phyloP scores from a whole-genome alignment of 2,113 vertebrate genomes.

The Atherinomorus stipes region DNA sequence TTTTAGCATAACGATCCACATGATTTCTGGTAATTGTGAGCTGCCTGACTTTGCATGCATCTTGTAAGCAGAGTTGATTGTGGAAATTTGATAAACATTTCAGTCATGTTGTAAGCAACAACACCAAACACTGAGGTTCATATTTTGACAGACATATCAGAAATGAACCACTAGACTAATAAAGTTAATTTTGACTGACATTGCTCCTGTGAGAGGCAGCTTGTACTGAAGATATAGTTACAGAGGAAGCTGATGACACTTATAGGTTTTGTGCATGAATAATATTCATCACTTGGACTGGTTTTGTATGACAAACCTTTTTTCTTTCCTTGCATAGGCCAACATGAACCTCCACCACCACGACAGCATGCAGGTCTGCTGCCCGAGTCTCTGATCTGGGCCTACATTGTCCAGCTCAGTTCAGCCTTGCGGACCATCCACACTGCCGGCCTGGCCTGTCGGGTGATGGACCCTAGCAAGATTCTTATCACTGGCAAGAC shows the following conservation, averaged over 20 bases:
- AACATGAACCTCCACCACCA: constrained; percentile 94
- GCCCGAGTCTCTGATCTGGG: constrained; percentile 98
- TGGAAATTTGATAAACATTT: not conserved
- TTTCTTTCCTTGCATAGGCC: constrained; percentile 84
- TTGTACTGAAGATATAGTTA: not conserved
- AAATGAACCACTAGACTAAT: not conserved
- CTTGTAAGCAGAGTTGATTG: not conserved
- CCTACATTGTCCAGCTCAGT: constrained; percentile 97
- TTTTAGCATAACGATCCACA: not conserved
- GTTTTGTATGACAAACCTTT: constrained; percentile 19
- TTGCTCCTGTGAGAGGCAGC: not conserved
- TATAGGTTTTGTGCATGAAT: constrained; percentile 26
- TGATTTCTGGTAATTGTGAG: not conserved
- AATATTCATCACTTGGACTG: not conserved
- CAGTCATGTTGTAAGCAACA: not conserved
- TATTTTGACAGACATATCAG: not conserved
- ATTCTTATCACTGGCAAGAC: constrained; percentile 99
- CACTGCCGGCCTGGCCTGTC: constrained; percentile 95
- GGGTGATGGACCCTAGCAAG: constrained; percentile 99
- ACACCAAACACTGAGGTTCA: not conserved
- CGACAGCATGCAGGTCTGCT: constrained; percentile 96
- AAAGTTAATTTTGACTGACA: not conserved
- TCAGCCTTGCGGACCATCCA: constrained; percentile 96
- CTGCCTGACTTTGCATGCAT: not conserved
- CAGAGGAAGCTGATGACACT: constrained; percentile 22